These are phyloP conservation scores for Choloepus hoffmanni DNA, from an alignment of 2,113 vertebrate species.

Conservation along the genomic window DNA sequence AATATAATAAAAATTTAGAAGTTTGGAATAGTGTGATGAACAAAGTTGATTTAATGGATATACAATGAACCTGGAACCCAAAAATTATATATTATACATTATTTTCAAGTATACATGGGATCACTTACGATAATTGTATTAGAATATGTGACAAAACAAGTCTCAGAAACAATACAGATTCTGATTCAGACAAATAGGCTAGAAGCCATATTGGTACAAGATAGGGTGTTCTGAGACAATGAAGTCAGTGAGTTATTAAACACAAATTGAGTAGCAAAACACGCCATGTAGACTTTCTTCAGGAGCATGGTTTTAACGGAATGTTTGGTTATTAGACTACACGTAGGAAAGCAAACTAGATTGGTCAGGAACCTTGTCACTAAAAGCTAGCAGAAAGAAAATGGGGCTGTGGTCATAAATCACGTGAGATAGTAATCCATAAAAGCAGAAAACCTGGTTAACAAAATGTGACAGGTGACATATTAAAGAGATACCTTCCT, in stretches of 20 bases:
- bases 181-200: neutral
- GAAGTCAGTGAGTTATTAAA: neutral
- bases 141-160: neutral
- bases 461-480: neutral
- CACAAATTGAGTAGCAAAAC: neutral
- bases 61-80: neutral
- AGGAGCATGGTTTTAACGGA: neutral
- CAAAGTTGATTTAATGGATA: neutral
- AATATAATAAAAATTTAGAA: neutral
- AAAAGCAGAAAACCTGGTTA: neutral
- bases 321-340: neutral
- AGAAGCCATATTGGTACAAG: neutral
- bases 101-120: neutral
- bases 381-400: neutral
- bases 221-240: neutral
- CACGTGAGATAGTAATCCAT: neutral
- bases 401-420: neutral
- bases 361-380: neutral
- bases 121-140: neutral
- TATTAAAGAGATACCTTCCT: neutral
- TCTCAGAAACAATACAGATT: neutral
- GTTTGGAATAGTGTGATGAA: neutral
- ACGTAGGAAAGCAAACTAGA: neutral
- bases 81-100: neutral
- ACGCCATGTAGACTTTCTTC: neutral